phyloP scores from a whole-genome alignment of 2,888 invertebrate species.

The Leptopterna dolabrata region DNA sequence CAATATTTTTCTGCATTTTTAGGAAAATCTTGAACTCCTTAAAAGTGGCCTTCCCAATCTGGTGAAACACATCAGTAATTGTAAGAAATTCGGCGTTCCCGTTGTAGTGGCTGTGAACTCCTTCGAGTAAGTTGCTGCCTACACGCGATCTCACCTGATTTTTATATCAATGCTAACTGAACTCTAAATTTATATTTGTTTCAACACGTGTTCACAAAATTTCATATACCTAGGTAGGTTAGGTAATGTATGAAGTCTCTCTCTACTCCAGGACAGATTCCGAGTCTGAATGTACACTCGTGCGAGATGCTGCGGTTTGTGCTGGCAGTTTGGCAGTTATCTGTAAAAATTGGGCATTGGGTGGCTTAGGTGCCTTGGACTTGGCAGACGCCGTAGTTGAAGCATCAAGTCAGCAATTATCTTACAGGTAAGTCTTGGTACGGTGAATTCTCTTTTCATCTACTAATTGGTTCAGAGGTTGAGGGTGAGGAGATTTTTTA shows the following conservation, averaged over 20 bases:
- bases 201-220: no score
- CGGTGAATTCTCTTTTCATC: no score
- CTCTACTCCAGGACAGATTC: constrained; percentile 81
- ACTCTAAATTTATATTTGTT: no score
- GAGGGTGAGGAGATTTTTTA: no score
- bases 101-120: constrained; percentile 94
- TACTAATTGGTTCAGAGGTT: no score
- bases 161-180: not conserved
- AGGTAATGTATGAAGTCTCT: no score
- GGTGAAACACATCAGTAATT: constrained; percentile 93
- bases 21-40: constrained; percentile 67
- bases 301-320: constrained; percentile 75
- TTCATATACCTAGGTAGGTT: no score
- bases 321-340: constrained; percentile 86
- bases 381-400: constrained; percentile 88
- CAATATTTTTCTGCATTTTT: not conserved
- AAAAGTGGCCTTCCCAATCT: constrained; percentile 90
- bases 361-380: constrained; percentile 87
- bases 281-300: constrained; percentile 80
- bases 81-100: constrained; percentile 87
- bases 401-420: constrained; percentile 74
- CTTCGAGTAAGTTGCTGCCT: constrained; percentile 81
- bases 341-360: constrained; percentile 89
- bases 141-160: not conserved
- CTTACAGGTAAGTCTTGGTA: constrained; percentile 68